Evolutionary conservation across 1,140 invertebrate genomes (phyloP).

Genomic region (Anagrus nilaparvatae): DNA sequence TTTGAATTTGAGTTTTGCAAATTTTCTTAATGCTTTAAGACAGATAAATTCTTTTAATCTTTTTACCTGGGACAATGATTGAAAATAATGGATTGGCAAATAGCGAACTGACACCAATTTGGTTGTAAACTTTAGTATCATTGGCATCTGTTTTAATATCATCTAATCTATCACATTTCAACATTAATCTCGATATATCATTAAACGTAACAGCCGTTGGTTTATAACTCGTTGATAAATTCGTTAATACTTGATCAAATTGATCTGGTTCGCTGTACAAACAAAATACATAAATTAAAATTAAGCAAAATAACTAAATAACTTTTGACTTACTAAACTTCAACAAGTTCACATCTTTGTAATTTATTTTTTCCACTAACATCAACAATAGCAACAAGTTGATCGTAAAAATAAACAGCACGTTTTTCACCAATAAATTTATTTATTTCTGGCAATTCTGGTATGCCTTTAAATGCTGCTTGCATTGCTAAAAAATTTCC

Average conservation of each 20-base stretch:
- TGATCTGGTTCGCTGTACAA: conserved; percentile 54
- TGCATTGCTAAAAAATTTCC: too few species aligned
- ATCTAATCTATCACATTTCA: conserved; percentile 56
- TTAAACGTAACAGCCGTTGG: conserved; percentile 54
- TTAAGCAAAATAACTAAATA: conserved; percentile 1
- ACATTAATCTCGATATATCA: conserved; percentile 66
- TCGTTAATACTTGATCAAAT: conserved; percentile 47
- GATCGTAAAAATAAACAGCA: conserved; percentile 61
- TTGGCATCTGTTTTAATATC: neutral
- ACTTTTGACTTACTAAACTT: conserved; percentile 64
- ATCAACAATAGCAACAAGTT: conserved; percentile 70
- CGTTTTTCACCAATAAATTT: conserved; percentile 15
- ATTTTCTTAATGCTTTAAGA: too few species aligned
- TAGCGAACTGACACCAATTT: too few species aligned
- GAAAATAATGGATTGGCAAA: too few species aligned
- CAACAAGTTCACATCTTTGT: conserved; percentile 69
- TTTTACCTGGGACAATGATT: too few species aligned
- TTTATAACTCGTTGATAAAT: conserved; percentile 45
- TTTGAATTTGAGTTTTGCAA: too few species aligned
- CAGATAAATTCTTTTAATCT: too few species aligned
- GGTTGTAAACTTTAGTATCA: too few species aligned
- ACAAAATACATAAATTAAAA: neutral
- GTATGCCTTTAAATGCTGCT: conserved; percentile 24
- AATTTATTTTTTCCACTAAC: conserved; percentile 47
- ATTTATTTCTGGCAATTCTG: conserved; percentile 6